Evolutionary conservation across 2,797 vertebrate species (phyloP).

Genomic region (Meriones psammophilus): DNA sequence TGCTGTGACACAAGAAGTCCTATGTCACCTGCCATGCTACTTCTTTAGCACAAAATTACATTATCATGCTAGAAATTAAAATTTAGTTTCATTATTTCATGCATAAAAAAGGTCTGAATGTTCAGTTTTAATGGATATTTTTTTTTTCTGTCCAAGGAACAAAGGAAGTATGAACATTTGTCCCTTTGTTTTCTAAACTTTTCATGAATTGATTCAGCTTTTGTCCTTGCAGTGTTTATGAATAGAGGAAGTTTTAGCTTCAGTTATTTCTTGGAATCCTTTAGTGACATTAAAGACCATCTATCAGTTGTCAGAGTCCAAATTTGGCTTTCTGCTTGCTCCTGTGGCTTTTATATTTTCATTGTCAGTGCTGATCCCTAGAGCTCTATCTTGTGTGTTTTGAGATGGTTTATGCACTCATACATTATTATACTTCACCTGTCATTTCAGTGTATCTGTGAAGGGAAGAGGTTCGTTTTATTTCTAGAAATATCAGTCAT

Average conservation of each 20-base stretch:
- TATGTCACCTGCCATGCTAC: neutral
- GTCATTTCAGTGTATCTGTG: neutral
- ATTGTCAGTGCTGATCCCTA: neutral
- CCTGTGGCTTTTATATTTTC: neutral
- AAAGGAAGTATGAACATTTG: neutral
- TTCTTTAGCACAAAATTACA: neutral
- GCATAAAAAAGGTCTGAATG: neutral
- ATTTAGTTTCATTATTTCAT: neutral
- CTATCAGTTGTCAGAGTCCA: neutral
- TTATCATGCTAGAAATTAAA: neutral
- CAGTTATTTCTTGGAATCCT: neutral
- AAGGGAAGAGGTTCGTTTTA: neutral
- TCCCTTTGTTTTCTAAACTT: neutral
- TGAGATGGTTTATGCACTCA: neutral
- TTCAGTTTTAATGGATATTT: neutral
- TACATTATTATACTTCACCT: neutral
- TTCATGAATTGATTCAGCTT: neutral
- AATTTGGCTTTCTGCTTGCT: neutral
- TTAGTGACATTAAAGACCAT: neutral
- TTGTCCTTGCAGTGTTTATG: neutral
- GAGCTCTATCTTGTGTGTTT: neutral
- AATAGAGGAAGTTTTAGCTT: neutral
- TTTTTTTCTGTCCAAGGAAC: neutral
- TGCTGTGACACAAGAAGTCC: neutral
- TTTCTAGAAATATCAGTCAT: conserved; percentile 30